These are phyloP conservation scores for Upupa epops DNA, from an alignment of 2,113 vertebrate species.

Conservation along the genomic window DNA sequence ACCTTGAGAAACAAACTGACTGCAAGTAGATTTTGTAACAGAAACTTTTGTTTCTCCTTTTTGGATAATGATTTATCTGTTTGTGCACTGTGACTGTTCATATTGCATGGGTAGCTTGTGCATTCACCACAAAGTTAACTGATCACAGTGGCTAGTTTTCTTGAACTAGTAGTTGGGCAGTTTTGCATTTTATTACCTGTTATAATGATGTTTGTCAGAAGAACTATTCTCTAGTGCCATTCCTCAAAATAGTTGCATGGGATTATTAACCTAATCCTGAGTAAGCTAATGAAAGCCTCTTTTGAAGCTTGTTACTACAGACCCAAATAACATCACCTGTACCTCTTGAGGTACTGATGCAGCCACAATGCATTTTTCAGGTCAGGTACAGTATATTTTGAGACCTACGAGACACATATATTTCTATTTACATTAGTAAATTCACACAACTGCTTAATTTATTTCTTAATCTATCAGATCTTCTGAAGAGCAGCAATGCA, in stretches of 20 bases:
- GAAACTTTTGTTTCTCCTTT: neutral
- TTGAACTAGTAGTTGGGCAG: neutral
- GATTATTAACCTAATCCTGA: constrained; percentile 60
- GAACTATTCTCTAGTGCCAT: neutral
- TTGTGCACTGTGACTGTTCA: neutral
- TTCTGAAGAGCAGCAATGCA: neutral
- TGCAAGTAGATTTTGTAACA: neutral
- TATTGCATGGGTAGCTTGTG: neutral
- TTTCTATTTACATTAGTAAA: neutral
- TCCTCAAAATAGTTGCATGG: constrained; percentile 23
- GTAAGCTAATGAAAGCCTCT: constrained; percentile 61
- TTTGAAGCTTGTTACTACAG: neutral
- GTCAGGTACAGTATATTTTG: neutral
- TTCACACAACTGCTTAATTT: neutral
- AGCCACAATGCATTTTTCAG: neutral
- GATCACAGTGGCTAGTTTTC: neutral
- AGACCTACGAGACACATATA: neutral
- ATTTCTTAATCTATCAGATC: neutral
- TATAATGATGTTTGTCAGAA: neutral
- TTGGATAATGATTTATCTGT: neutral
- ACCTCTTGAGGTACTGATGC: neutral
- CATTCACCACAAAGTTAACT: neutral
- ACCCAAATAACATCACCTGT: neutral
- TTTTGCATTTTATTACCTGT: neutral
- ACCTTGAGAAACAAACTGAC: neutral